A percentile compares a stretch with the other conserved stretches of the same genome.
Evolutionary conservation across 2,113 vertebrate species (phyloP).

Genomic region (Chinchilla lanigera): DNA sequence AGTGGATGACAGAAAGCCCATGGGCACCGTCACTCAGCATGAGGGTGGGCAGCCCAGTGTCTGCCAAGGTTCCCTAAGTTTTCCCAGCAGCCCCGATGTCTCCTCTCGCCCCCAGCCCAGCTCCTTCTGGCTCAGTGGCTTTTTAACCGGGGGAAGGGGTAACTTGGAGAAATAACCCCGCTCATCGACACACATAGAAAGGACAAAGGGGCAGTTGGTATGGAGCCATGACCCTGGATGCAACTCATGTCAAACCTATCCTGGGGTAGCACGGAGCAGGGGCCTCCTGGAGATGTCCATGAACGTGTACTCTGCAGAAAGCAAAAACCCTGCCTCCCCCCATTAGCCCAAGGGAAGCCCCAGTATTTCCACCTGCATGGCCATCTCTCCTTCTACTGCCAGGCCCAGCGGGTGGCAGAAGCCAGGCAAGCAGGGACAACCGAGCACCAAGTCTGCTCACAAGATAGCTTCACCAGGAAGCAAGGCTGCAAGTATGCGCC

Average conservation of each 20-base stretch:
- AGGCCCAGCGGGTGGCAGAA: rapidly evolving
- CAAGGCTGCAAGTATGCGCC: not conserved
- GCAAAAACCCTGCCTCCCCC: not conserved
- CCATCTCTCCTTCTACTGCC: not conserved
- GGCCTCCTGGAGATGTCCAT: not conserved
- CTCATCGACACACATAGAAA: not conserved
- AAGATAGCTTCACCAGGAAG: not conserved
- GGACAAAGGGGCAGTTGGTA: not conserved
- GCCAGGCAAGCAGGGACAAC: not conserved
- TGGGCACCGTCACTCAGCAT: no score
- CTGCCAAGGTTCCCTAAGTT: not conserved
- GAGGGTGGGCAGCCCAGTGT: not conserved
- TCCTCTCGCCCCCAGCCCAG: not conserved
- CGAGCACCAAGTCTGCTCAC: no score
- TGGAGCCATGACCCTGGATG: not conserved
- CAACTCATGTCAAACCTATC: not conserved
- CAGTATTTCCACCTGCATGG: not conserved
- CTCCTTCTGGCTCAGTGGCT: not conserved
- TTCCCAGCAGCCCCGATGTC: not conserved
- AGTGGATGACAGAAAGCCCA: no score
- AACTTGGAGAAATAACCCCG: not conserved
- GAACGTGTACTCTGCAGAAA: not conserved
- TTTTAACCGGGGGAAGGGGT: no score
- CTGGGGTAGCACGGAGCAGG: not conserved
- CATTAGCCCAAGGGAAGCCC: not conserved